A percentile compares a stretch with the other conserved stretches of the same genome.
Conservation (phyloP, 2,113 vertebrate species). For the Pao palembangensis region DNA sequence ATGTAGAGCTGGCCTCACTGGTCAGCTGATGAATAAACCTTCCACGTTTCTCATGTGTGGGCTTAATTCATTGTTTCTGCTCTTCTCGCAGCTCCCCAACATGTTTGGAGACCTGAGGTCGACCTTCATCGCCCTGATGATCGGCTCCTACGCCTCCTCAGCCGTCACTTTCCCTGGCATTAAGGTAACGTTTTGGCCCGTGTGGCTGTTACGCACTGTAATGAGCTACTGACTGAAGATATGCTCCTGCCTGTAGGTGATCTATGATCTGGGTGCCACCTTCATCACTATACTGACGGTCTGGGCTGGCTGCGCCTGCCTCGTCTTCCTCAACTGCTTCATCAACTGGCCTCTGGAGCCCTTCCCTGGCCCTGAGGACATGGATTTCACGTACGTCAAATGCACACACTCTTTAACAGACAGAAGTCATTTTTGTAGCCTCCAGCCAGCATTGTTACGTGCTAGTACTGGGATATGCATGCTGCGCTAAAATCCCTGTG, state of each 20-base stretch:
- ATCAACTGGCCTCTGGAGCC: conserved; percentile 97
- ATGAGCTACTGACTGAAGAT: conserved; percentile 14
- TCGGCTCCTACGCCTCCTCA: conserved; percentile 97
- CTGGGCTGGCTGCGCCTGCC: conserved; percentile 89
- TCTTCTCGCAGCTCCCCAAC: conserved; percentile 83
- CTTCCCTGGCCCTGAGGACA: conserved; percentile 96
- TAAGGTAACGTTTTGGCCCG: conserved; percentile 75
- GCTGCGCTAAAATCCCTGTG: conserved; percentile 20
- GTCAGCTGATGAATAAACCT: too few species aligned
- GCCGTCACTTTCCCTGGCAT: conserved; percentile 97
- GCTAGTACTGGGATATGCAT: background rate
- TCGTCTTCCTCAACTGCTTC: conserved; percentile 98
- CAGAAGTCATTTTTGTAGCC: conserved; percentile 3
- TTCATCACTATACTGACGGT: conserved; percentile 90
- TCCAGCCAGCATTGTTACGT: conserved; percentile 10
- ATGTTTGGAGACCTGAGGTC: conserved; percentile 98
- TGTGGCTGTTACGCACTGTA: background rate
- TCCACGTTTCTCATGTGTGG: too few species aligned
- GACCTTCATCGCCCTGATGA: conserved; percentile 97
- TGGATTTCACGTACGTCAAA: conserved; percentile 92
- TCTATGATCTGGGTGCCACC: conserved; percentile 88
- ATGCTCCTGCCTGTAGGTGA: conserved; percentile 78
- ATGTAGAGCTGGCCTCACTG: too few species aligned
- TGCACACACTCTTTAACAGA: background rate
- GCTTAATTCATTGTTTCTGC: conserved; percentile 1